Evolutionary conservation across 2,113 vertebrate species (phyloP).

Genomic region (Cyrtonyx montezumae): DNA sequence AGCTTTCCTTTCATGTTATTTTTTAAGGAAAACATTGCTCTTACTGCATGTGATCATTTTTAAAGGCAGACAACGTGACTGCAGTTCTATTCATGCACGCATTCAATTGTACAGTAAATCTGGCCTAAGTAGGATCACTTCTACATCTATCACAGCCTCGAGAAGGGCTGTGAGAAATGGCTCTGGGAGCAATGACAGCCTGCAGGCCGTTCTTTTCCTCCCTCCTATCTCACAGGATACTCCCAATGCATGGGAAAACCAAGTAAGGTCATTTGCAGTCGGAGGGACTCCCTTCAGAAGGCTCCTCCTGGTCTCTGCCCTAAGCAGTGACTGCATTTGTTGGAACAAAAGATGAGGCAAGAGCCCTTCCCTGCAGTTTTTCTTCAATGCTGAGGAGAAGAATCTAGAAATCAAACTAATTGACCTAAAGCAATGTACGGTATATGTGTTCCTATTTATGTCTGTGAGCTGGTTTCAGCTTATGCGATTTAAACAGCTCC

Average conservation of each 20-base stretch:
- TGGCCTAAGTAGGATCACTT: not conserved
- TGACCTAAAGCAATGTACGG: not conserved
- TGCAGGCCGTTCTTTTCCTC: conserved; percentile 26
- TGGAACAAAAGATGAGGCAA: not conserved
- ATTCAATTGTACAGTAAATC: not conserved
- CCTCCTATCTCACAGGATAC: not conserved
- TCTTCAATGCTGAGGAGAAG: not conserved
- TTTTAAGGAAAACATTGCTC: not conserved
- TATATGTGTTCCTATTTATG: not conserved
- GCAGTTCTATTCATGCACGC: not conserved
- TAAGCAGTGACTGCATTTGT: not conserved
- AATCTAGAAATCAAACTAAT: conserved; percentile 26
- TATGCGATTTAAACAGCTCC: conserved; percentile 49
- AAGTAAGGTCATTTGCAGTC: not conserved
- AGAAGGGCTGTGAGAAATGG: not conserved
- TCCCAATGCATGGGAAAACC: not conserved
- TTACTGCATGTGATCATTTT: not conserved
- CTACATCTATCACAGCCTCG: not conserved
- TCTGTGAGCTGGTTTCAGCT: not conserved
- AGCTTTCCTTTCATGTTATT: not conserved
- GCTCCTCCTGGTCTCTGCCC: not conserved
- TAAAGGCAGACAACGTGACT: not conserved
- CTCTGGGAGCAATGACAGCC: not conserved
- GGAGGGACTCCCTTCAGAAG: not conserved
- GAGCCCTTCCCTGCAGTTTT: not conserved